Evolutionary conservation across 2,113 vertebrate species (phyloP).

Genomic region (Sorex araneus): DNA sequence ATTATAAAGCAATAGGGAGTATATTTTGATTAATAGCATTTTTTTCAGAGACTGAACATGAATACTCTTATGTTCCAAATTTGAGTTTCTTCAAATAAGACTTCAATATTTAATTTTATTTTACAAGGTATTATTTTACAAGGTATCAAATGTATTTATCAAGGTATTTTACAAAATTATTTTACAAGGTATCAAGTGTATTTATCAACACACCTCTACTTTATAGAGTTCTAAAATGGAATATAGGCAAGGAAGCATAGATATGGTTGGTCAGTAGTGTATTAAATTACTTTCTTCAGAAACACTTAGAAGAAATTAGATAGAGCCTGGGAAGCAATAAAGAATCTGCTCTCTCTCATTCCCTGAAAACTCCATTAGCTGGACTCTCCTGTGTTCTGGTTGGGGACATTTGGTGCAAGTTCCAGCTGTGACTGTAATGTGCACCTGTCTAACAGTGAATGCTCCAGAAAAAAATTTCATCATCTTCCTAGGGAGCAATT

Average conservation of each 20-base stretch:
- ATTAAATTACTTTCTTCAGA: conserved; percentile 62
- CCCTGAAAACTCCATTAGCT: not conserved
- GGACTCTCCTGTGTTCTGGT: not conserved
- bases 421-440: not conserved
- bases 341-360: not conserved
- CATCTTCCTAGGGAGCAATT: not conserved
- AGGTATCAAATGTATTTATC: not conserved
- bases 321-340: not conserved
- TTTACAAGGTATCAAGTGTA: conserved; percentile 9
- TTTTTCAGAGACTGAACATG: not conserved
- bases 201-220: not conserved
- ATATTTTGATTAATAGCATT: not conserved
- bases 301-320: conserved; percentile 35
- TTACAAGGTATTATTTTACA: conserved; percentile 21
- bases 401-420: rapidly evolving
- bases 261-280: not conserved
- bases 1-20: not conserved
- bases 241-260: not conserved
- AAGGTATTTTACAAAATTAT: conserved; percentile 34
- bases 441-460: not conserved
- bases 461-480: not conserved
- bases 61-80: not conserved
- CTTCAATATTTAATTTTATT: not conserved
- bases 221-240: not conserved
- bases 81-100: conserved; percentile 10